Evolutionary conservation across 1,140 invertebrate genomes (phyloP).

Genomic region (Listronotus bonariensis): DNA sequence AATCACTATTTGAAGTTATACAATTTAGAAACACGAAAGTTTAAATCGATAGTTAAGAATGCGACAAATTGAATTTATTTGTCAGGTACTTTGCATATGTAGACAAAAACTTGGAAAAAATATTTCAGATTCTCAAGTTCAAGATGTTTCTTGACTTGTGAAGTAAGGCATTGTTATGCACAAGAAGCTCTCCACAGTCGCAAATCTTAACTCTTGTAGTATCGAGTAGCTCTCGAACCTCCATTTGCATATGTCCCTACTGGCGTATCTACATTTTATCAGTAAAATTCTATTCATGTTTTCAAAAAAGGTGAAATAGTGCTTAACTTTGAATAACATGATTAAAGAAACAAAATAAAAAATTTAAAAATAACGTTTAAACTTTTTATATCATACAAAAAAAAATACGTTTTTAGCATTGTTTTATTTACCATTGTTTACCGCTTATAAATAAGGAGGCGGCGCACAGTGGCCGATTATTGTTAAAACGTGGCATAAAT

Average conservation of each 20-base stretch:
- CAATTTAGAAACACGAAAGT: not conserved
- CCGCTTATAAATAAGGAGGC: no score
- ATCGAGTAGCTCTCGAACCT: constrained; percentile 18
- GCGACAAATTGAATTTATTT: constrained; percentile 3
- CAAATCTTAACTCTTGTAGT: constrained; percentile 23
- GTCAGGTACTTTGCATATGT: not conserved
- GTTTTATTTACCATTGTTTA: no score
- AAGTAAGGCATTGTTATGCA: constrained; percentile 22
- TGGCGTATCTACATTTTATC: constrained; percentile 18
- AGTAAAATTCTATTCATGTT: not conserved
- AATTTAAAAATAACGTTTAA: no score
- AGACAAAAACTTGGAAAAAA: constrained; percentile 11
- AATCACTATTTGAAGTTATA: not conserved
- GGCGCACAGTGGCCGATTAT: no score
- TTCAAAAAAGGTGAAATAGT: not conserved
- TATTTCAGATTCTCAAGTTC: not conserved
- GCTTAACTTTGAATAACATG: no score
- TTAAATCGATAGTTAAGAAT: constrained; percentile 7
- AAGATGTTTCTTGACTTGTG: not conserved
- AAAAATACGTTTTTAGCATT: no score
- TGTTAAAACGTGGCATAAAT: no score
- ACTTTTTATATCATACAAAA: no score
- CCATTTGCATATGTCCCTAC: constrained; percentile 24
- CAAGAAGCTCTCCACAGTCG: constrained; percentile 7
- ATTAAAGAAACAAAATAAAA: no score